Evolutionary conservation across 1,140 invertebrate genomes (phyloP).

Genomic region (Sitodiplosis mosellana): DNA sequence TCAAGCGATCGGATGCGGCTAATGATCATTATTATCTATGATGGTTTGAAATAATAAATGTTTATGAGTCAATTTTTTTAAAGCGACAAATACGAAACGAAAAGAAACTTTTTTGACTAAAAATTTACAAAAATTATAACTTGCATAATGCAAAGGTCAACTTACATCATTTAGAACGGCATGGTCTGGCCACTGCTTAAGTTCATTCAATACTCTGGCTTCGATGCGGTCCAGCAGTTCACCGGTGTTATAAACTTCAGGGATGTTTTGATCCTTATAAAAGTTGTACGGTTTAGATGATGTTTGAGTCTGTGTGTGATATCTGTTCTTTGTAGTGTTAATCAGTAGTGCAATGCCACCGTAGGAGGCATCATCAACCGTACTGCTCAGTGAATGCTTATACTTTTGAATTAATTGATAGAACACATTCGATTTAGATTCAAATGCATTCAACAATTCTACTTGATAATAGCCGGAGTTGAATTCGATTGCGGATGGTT

Average conservation of each 20-base stretch:
- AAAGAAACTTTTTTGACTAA: too few species aligned
- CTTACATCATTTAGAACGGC: constrained; percentile 62
- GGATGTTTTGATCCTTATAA: constrained; percentile 68
- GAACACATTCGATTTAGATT: constrained; percentile 15
- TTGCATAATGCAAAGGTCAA: too few species aligned
- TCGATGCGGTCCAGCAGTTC: constrained; percentile 45
- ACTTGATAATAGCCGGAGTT: not conserved
- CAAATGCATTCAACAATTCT: constrained; percentile 11
- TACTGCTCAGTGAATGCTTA: constrained; percentile 10
- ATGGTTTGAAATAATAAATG: too few species aligned
- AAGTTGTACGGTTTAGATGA: constrained; percentile 38
- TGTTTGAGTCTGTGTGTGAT: too few species aligned
- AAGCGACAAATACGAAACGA: too few species aligned
- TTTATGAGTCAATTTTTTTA: too few species aligned
- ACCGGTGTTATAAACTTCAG: constrained; percentile 52
- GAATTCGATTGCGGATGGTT: not conserved
- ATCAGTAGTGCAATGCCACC: constrained; percentile 15
- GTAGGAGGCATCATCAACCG: constrained; percentile 12
- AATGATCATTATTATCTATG: constrained; percentile 46
- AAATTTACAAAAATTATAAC: too few species aligned
- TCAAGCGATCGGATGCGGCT: constrained; percentile 60
- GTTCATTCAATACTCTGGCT: constrained; percentile 41
- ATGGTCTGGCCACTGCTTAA: constrained; percentile 77
- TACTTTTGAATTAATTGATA: constrained; percentile 13
- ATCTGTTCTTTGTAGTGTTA: not conserved